Conservation (phyloP, 2,888 invertebrate species). For the Altica lythri region DNA sequence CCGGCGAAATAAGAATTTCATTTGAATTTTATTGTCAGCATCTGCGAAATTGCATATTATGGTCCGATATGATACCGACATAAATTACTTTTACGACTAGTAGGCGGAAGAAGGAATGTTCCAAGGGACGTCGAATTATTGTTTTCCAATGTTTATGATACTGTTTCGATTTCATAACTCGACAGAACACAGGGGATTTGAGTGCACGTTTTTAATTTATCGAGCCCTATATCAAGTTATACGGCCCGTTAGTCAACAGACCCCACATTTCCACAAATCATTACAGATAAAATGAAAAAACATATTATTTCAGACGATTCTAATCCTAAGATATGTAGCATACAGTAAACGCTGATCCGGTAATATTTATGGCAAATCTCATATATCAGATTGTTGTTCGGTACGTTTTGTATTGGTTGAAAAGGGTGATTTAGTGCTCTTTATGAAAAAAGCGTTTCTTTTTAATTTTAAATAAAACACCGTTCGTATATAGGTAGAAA, state of each 20-base stretch:
- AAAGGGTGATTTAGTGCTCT: conserved; percentile 24
- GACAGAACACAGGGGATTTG: conserved; percentile 48
- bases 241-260: conserved; percentile 53
- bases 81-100: conserved; percentile 52
- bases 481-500: too few species aligned
- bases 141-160: conserved; percentile 60
- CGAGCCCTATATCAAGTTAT: conserved; percentile 57
- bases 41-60: conserved; percentile 36
- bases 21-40: conserved; percentile 32
- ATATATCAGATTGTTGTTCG: conserved; percentile 37
- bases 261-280: conserved; percentile 55
- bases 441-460: conserved; percentile 15
- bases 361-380: conserved; percentile 41
- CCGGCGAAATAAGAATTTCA: conserved; percentile 29
- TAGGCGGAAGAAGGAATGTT: conserved; percentile 48
- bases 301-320: conserved; percentile 46
- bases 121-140: conserved; percentile 55
- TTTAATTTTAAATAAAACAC: background rate
- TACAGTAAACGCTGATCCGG: conserved; percentile 40
- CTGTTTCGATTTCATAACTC: conserved; percentile 61
- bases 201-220: conserved; percentile 61
- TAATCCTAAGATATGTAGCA: conserved; percentile 49
- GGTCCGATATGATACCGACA: conserved; percentile 33
- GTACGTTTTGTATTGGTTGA: conserved; percentile 28
- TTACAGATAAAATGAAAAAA: conserved; percentile 53